Conservation (phyloP, 2,888 invertebrate genomes). For the Suillia variegata region DNA sequence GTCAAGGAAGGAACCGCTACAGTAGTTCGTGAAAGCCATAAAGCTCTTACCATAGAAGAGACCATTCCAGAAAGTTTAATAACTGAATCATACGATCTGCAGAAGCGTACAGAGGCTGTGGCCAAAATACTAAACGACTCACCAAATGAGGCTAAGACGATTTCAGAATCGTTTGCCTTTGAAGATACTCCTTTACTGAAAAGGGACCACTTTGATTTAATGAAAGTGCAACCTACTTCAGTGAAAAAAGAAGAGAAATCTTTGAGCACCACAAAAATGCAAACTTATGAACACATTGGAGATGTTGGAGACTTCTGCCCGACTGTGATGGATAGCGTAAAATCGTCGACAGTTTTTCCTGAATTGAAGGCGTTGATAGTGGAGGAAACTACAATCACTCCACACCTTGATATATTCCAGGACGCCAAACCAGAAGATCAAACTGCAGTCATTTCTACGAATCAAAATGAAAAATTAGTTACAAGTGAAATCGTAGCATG, state of each 20-base stretch:
- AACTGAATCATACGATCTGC: constrained; percentile 43
- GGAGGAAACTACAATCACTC: constrained; percentile 38
- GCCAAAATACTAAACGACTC: constrained; percentile 33
- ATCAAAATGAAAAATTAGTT: constrained; percentile 32
- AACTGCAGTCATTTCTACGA: constrained; percentile 14
- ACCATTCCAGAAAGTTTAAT: constrained; percentile 40
- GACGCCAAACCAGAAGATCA: constrained; percentile 16
- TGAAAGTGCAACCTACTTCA: constrained; percentile 14
- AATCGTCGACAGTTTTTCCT: constrained; percentile 24
- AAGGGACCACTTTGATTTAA: not conserved
- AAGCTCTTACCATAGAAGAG: constrained; percentile 44
- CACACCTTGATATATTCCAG: constrained; percentile 31
- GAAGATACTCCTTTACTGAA: constrained; percentile 36
- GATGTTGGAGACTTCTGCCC: constrained; percentile 40
- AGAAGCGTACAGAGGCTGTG: constrained; percentile 28
- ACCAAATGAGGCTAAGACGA: constrained; percentile 34
- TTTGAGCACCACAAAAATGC: constrained; percentile 35
- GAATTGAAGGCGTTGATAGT: constrained; percentile 43
- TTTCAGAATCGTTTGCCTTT: constrained; percentile 37
- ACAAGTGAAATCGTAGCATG: constrained; percentile 37
- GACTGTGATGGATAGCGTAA: constrained; percentile 15
- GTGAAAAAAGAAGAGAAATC: constrained; percentile 28
- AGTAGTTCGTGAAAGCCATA: constrained; percentile 33
- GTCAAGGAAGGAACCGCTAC: constrained; percentile 29
- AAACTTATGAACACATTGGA: constrained; percentile 42